phyloP scores from a whole-genome alignment of 2,113 vertebrate genomes.

The Nerophis lumbriciformis region DNA sequence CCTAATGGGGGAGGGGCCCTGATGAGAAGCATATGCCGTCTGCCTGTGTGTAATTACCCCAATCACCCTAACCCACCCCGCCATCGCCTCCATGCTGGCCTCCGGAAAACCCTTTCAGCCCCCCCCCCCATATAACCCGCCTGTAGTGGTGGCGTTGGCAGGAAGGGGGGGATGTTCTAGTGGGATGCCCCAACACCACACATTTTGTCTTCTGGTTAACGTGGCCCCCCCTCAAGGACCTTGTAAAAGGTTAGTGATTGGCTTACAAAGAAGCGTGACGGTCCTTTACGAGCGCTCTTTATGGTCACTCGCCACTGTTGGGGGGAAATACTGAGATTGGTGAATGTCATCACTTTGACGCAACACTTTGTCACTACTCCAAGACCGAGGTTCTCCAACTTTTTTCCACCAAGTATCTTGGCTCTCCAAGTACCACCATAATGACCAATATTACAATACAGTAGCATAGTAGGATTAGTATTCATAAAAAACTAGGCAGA shows the following conservation, averaged over 20 bases:
- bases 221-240: constrained; percentile 49
- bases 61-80: constrained; percentile 49
- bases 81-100: constrained; percentile 36
- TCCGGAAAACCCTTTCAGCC: constrained; percentile 48
- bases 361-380: constrained; percentile 31
- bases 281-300: constrained; percentile 33
- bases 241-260: constrained; percentile 57
- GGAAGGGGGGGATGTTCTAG: not conserved
- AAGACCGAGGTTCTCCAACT: not conserved
- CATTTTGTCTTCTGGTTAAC: constrained; percentile 58
- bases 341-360: constrained; percentile 28
- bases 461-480: too few species aligned
- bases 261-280: constrained; percentile 56
- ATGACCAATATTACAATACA: too few species aligned
- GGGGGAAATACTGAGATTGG: constrained; percentile 19
- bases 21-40: constrained; percentile 78
- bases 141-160: constrained; percentile 8
- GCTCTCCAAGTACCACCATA: too few species aligned
- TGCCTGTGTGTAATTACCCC: constrained; percentile 74
- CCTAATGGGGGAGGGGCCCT: constrained; percentile 61
- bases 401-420: too few species aligned
- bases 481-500: too few species aligned
- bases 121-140: constrained; percentile 32
- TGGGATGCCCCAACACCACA: constrained; percentile 41
- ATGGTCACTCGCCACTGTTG: constrained; percentile 4